Percentiles rank a stretch among this genome's conserved stretches.
These are phyloP conservation scores for Tamias sibiricus DNA, from an alignment of 2,113 vertebrate genomes.

Conservation along the genomic window DNA sequence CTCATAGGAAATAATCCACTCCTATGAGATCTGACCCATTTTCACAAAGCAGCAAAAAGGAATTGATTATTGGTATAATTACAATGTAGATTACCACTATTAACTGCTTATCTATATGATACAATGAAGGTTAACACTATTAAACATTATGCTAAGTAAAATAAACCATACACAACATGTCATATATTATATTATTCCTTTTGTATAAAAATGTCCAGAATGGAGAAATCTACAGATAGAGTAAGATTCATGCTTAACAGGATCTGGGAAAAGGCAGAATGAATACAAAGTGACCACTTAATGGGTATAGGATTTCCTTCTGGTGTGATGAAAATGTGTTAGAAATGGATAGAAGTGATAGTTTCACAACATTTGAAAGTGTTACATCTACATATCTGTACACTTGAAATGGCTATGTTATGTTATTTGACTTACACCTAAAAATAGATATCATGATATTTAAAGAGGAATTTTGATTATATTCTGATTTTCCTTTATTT, in stretches of 20 bases:
- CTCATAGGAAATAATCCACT: neutral
- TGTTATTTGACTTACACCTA: neutral
- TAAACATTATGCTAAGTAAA: neutral
- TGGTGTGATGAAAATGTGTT: neutral
- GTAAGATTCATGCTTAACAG: neutral
- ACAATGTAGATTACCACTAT: no score
- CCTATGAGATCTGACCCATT: neutral
- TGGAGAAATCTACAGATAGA: neutral
- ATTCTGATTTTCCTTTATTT: neutral
- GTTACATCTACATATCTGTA: neutral
- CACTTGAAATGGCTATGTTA: neutral
- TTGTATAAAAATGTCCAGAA: neutral
- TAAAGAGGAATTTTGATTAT: neutral
- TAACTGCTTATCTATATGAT: neutral
- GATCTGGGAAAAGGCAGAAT: neutral
- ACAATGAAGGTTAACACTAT: neutral
- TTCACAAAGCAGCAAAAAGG: neutral
- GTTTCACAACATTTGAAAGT: neutral
- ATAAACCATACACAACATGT: neutral
- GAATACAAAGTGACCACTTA: neutral
- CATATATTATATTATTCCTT: neutral
- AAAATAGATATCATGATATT: neutral
- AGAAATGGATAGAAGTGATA: neutral
- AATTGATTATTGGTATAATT: neutral
- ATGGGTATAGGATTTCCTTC: neutral